These are phyloP conservation scores for Orycteropus afer DNA, from an alignment of 2,113 vertebrate species.

Conservation along the genomic window DNA sequence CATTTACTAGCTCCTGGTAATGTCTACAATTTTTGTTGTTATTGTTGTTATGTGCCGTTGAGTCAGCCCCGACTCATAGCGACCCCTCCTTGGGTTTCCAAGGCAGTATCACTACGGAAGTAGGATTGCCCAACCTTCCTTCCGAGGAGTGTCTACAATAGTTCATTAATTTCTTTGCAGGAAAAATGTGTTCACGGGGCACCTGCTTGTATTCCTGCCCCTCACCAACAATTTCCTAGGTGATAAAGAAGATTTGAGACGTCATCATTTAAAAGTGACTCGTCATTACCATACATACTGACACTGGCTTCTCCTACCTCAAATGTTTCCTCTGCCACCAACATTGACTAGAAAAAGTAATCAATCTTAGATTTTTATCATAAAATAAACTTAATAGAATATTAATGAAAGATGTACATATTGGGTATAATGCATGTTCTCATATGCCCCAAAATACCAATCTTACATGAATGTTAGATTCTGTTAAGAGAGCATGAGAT, in stretches of 20 bases:
- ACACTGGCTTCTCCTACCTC: background rate
- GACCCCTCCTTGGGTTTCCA: too few relatives aligned
- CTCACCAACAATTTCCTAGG: background rate
- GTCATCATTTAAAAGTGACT: background rate
- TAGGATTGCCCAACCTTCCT: too few relatives aligned
- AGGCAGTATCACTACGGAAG: too few relatives aligned
- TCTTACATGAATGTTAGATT: constrained; percentile 18
- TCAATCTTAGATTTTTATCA: background rate
- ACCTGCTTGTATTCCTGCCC: background rate
- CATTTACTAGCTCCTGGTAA: background rate
- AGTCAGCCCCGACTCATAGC: too few relatives aligned
- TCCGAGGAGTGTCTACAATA: too few relatives aligned
- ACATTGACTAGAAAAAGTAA: background rate
- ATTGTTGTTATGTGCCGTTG: too few relatives aligned
- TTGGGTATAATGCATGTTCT: background rate
- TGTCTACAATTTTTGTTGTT: background rate
- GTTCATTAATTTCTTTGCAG: background rate
- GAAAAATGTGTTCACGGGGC: background rate
- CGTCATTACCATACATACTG: background rate
- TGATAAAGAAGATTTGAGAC: background rate
- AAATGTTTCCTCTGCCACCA: background rate
- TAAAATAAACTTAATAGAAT: background rate
- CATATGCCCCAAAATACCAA: background rate
- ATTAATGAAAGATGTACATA: constrained; percentile 3
- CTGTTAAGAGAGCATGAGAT: constrained; percentile 44